phyloP scores from a whole-genome alignment of 2,113 vertebrate genomes.

The Tiliqua scincoides region DNA sequence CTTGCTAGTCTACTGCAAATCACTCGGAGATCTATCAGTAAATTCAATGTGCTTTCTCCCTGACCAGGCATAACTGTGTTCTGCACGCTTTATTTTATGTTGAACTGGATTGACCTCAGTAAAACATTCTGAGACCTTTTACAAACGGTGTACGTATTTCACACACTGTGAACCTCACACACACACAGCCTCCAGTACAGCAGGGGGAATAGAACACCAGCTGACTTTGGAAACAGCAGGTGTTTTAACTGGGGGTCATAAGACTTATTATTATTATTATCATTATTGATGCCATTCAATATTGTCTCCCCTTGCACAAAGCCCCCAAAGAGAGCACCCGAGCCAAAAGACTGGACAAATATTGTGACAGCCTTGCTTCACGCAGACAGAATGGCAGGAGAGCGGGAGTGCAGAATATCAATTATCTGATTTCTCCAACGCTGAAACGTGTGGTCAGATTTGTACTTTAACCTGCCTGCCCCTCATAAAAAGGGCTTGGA shows the following conservation, averaged over 20 bases:
- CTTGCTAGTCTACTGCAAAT: no score
- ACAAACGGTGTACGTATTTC: background rate
- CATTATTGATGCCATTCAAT: constrained; percentile 29
- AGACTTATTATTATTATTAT: constrained; percentile 38
- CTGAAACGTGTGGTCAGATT: constrained; percentile 46
- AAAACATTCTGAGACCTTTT: background rate
- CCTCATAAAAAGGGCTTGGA: constrained; percentile 20
- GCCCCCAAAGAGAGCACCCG: constrained; percentile 25
- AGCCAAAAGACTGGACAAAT: constrained; percentile 59
- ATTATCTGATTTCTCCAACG: constrained; percentile 37
- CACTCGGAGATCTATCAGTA: no score
- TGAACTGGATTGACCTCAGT: no score
- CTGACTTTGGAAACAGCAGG: constrained; percentile 32
- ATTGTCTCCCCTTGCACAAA: background rate
- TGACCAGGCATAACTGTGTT: no score
- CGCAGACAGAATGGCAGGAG: constrained; percentile 43
- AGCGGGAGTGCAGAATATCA: constrained; percentile 38
- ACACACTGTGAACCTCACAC: background rate
- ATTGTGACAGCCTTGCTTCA: constrained; percentile 70
- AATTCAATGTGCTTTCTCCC: no score
- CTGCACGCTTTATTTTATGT: no score
- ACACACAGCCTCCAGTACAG: background rate
- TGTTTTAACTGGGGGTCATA: constrained; percentile 44
- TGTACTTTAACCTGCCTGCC: constrained; percentile 40
- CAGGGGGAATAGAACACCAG: background rate